Evolutionary conservation across 1,140 invertebrate genomes (phyloP), one percentile per base, ranked within the genome.

Genomic region (Elymnias hypermnestra): DNA sequence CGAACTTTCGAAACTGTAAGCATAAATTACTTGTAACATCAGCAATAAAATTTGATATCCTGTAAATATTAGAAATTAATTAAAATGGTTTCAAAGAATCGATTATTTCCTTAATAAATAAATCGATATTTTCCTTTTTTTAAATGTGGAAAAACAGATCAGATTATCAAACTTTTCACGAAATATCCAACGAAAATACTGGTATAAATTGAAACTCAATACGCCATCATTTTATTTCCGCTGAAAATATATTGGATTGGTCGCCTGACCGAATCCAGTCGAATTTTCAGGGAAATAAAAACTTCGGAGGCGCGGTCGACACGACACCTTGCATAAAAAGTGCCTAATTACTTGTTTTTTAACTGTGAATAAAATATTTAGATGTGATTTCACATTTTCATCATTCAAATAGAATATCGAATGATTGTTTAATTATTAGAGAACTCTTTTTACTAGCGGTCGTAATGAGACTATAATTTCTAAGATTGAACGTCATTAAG

Each of bases 301-400:
- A 6, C 2, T 2, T 2, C 3, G 9, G 26, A 7, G 5, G 29
- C 29, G 14, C 6, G 28, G 13, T n/a, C 29, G 7, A 9, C 7
- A 17, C 13, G 39, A 23, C 12, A 28, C 39, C 25, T 13, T 29
- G 39, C 39, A 41, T 41, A 41, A 41, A 18, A 41, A 41, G 25
- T 29, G 17, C 39, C 39, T 7, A 12, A 41, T 41, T 41, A 19
- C 19, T n/a, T 15, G 29, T 33, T 33, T 33, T 12, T 33, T 33
- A 15, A 33, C 29, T 33, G 39, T 10, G 0, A 29, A 41, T 41
- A 41, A n/a, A n/a, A n/a, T n/a, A n/a, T n/a, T n/a, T n/a, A n/a
- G n/a, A n/a, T n/a, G n/a, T n/a, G n/a, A n/a, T n/a, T n/a, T n/a
- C n/a, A n/a, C n/a, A n/a, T n/a, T n/a, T n/a, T n/a, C n/a, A n/a